Percentiles rank a stretch among this genome's conserved stretches.
Evolutionary conservation across 2,113 vertebrate genomes (phyloP).

Genomic region (Psilopsiagon aymara): DNA sequence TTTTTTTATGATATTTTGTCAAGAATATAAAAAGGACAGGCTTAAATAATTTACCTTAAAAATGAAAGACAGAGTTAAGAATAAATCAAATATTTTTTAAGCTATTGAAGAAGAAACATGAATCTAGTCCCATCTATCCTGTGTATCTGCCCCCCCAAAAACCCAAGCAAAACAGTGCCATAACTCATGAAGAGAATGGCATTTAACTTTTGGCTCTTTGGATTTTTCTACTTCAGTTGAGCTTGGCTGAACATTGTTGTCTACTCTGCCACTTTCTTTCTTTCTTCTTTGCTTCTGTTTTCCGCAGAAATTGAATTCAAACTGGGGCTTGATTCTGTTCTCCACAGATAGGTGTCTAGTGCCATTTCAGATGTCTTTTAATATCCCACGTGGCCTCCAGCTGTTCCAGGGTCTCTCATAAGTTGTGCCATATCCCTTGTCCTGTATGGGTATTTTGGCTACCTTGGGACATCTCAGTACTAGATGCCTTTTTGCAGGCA

Average conservation of each 20-base stretch:
- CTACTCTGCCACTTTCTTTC: background rate
- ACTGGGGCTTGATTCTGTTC: background rate
- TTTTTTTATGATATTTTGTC: background rate
- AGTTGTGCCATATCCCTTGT: background rate
- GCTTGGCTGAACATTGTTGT: background rate
- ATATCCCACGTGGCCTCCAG: background rate
- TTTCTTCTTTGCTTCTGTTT: background rate
- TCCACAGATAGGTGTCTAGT: background rate
- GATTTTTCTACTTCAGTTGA: background rate
- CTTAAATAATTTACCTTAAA: background rate
- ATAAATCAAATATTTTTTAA: background rate
- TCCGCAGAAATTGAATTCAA: background rate
- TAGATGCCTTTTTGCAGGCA: background rate
- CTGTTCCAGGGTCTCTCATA: background rate
- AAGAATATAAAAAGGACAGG: background rate
- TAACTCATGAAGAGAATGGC: background rate
- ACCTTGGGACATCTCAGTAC: background rate
- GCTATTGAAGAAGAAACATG: background rate
- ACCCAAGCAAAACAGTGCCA: too few relatives aligned
- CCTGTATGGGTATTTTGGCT: background rate
- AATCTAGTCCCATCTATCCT: background rate
- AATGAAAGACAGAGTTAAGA: background rate
- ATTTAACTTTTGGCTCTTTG: background rate
- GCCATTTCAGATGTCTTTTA: background rate
- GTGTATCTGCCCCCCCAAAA: rapidly evolving